Conservation (phyloP, 2,888 invertebrate species). For the Amphipoea oculea region DNA sequence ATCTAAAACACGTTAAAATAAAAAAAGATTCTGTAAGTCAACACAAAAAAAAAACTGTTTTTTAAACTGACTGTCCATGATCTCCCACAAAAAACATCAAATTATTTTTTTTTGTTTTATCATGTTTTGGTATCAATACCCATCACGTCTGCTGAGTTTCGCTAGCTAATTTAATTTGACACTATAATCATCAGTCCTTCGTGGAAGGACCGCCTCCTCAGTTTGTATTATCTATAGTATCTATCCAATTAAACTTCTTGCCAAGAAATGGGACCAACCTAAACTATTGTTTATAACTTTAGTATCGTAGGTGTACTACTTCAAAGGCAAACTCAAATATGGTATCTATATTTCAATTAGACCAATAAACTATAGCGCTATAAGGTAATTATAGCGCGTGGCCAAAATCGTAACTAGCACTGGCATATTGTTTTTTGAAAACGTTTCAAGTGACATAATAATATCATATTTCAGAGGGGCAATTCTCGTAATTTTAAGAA, state of each 20-base stretch:
- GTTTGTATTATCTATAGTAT: too few relatives aligned
- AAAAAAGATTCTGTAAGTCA: too few relatives aligned
- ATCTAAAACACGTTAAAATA: too few relatives aligned
- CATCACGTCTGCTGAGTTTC: background rate
- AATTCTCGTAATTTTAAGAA: too few relatives aligned
- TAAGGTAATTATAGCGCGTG: background rate
- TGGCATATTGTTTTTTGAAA: background rate
- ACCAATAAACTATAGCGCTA: background rate
- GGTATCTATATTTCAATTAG: background rate
- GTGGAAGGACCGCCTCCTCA: background rate
- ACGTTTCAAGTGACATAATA: too few relatives aligned
- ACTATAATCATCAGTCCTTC: background rate
- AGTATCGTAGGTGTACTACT: background rate
- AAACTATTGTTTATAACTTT: constrained; percentile 1
- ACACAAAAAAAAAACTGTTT: too few relatives aligned
- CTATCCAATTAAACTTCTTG: constrained; percentile 4
- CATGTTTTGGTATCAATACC: background rate
- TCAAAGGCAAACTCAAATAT: background rate
- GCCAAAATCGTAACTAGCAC: background rate
- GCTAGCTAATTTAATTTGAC: background rate
- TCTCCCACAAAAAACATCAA: too few relatives aligned
- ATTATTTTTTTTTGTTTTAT: background rate
- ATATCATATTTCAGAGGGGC: background rate
- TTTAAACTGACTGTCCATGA: too few relatives aligned
- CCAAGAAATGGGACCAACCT: constrained; percentile 3